A percentile compares a stretch with the other conserved stretches of the same genome.
Conservation (phyloP, 2,113 vertebrate genomes). For the Geococcyx californianus region DNA sequence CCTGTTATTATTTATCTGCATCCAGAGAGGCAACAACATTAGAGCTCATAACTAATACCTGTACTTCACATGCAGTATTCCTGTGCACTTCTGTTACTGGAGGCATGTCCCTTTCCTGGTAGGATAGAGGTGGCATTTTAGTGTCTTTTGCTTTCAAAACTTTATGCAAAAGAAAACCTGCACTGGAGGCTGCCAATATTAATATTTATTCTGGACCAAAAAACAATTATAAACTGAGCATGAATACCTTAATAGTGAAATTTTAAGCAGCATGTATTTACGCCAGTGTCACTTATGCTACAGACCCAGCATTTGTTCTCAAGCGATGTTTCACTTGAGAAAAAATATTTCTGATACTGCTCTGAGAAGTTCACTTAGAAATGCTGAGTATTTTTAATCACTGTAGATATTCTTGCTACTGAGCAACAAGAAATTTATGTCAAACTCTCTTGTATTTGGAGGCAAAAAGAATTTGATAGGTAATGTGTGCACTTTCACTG, state of each 20-base stretch:
- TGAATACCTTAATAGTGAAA: neutral
- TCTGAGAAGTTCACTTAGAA: neutral
- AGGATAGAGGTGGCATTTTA: neutral
- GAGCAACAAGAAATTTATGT: neutral
- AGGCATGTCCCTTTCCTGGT: neutral
- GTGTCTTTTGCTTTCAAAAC: neutral
- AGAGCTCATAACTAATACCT: conserved; percentile 36
- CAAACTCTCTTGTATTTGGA: neutral
- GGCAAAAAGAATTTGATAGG: neutral
- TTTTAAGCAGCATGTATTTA: neutral
- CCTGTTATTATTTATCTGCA: conserved; percentile 66
- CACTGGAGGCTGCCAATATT: neutral
- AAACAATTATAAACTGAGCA: neutral
- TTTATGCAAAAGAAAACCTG: neutral
- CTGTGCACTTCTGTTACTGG: neutral
- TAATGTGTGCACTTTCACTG: neutral
- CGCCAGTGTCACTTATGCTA: neutral
- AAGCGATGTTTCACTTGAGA: neutral
- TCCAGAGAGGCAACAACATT: conserved; percentile 36
- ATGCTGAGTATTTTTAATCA: neutral
- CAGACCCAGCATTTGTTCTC: neutral
- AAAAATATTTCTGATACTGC: neutral
- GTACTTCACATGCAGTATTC: conserved; percentile 20
- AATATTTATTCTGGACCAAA: neutral
- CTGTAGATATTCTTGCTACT: neutral